A percentile compares a stretch with the other conserved stretches of the same genome.
Conservation (phyloP, 92 coral and sea anemone genomes). For the Siderastrea siderea region DNA sequence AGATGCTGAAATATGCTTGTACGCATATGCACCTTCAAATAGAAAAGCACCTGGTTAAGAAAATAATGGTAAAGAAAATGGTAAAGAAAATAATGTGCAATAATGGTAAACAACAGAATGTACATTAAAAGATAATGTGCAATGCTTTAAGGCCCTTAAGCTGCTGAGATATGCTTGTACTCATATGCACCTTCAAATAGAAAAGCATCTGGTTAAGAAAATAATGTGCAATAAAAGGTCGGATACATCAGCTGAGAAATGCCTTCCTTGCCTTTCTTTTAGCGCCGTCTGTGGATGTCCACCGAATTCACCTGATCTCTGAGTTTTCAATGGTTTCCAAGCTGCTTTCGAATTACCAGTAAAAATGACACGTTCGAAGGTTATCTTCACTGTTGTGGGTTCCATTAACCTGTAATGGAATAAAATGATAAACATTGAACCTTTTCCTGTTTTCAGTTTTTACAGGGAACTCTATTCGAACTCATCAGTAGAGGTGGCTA, state of each 20-base stretch:
- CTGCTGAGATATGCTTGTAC: background rate
- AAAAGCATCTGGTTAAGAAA: background rate
- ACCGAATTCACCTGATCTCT: background rate
- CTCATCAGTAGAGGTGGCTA: background rate
- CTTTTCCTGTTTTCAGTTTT: background rate
- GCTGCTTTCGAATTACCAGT: background rate
- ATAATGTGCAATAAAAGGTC: background rate
- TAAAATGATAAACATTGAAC: too few species aligned
- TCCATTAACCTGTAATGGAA: background rate
- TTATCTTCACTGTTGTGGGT: conserved; percentile 14
- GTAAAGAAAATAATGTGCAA: too few species aligned
- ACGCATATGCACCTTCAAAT: conserved; percentile 12
- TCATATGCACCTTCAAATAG: background rate
- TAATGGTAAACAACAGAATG: too few species aligned
- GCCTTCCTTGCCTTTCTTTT: conserved; percentile 6
- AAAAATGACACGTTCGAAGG: conserved; percentile 2
- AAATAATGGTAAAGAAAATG: background rate
- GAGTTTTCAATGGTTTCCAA: background rate
- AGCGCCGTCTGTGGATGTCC: background rate
- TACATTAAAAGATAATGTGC: too few species aligned
- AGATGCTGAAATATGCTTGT: conserved; percentile 5
- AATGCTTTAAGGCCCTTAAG: too few species aligned
- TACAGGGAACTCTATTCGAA: too few species aligned
- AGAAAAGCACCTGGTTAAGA: background rate
- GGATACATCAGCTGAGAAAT: conserved; percentile 17